phyloP scores from a whole-genome alignment of 23 tunicate species.

The Corella eumyota region DNA sequence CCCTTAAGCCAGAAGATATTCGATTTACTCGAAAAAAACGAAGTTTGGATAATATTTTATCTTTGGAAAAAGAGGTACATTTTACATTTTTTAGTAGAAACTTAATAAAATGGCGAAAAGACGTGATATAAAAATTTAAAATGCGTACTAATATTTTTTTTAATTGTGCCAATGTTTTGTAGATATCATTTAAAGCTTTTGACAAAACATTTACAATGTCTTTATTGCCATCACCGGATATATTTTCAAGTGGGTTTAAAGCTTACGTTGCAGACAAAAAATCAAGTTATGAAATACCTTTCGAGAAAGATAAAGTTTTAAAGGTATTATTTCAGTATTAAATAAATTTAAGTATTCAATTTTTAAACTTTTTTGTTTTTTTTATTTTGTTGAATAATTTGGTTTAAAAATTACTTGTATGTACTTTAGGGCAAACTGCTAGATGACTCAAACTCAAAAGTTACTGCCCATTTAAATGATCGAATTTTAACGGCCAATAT shows the following conservation, averaged over 20 bases:
- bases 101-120: too few species aligned
- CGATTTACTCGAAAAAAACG: too few species aligned
- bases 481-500: constrained; percentile 44
- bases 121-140: background rate
- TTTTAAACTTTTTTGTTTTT: too few species aligned
- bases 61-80: too few species aligned
- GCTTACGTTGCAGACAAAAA: constrained; percentile 28
- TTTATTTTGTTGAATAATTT: too few species aligned
- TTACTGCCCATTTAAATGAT: constrained; percentile 50
- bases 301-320: constrained; percentile 34
- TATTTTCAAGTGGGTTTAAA: constrained; percentile 63
- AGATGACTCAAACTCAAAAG: constrained; percentile 57
- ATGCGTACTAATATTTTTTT: constrained; percentile 2
- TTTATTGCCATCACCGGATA: constrained; percentile 47
- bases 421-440: constrained; percentile 81
- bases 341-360: too few species aligned
- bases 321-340: constrained; percentile 14
- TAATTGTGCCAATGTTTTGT: too few species aligned
- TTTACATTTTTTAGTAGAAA: too few species aligned
- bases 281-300: constrained; percentile 8
- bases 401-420: too few species aligned
- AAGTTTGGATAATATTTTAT: too few species aligned
- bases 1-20: too few species aligned
- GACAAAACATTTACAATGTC: constrained; percentile 47
- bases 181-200: constrained; percentile 72